Base-by-base conservation (phyloP, 2,888 invertebrate species). In the Nomada fucata region DNA sequence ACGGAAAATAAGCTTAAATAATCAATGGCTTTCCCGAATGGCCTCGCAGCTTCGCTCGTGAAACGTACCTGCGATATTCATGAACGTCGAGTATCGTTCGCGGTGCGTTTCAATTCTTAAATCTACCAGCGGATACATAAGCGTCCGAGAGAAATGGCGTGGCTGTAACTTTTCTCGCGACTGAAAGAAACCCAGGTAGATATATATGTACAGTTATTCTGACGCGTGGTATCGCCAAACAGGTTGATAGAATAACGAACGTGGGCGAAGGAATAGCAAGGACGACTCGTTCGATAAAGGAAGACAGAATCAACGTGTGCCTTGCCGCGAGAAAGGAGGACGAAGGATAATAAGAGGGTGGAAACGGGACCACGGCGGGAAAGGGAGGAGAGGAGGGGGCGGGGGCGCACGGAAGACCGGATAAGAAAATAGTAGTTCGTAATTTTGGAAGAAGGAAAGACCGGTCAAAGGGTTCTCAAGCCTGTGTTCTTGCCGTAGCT, bases 391-490 rank as follows among this genome's bases (percentile, higher is more conserved):
- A 10, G 13, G 55, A 42, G 53, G 61, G 26, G 36, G 20, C 20
- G 36, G 53, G 55, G n/a, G 59, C 47, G 47, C 18, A 59, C 47
- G 59, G 67, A 13, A 64, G 75, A 67, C 23, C 29, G 76, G 73
- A 76, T 74, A 63, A 59, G 71, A 74, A 75, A 73, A 79, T 64
- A 68, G 78, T 64, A 79, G 69, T 53, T 59, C 75, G 74, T 86
- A 86, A 76, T 68, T 87, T 80, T 78, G 70, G 70, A 78, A 61
- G 87, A 61, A 82, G 79, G 73, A 83, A 47, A 78, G 64, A 61
- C 26, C 61, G 75, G 79, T 86, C 79, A 87, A 86, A 85, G 85
- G 71, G 65, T 68, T 76, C 60, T 52, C 52, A 55, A 69, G 63
- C 59, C 73, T 83, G 68, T 80, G 77, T 67, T 78, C 75, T 85